Evolutionary conservation across 1,140 invertebrate genomes (phyloP).

Genomic region (Caenorhabditis latens): DNA sequence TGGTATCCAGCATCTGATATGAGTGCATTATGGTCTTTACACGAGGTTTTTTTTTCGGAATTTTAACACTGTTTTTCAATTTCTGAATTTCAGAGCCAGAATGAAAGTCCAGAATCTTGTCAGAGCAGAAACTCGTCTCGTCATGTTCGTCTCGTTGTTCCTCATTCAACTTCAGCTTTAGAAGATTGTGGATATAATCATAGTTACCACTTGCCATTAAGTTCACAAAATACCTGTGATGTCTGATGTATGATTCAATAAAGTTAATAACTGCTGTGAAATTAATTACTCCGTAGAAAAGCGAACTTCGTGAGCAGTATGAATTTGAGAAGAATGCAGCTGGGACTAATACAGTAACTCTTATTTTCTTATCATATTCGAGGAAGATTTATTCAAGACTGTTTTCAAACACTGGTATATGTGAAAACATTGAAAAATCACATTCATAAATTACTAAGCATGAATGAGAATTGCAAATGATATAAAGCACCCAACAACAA

Average conservation of each 20-base stretch:
- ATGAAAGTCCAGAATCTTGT: conserved; percentile 5
- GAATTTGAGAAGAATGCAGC: too few species aligned
- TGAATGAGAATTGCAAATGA: background rate
- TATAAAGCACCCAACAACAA: conserved; percentile 38
- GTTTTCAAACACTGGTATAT: background rate
- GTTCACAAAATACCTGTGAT: conserved; percentile 11
- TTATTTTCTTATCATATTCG: too few species aligned
- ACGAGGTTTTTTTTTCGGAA: background rate
- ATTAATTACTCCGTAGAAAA: too few species aligned
- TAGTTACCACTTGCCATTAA: background rate
- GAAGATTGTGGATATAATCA: background rate
- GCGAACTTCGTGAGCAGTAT: too few species aligned
- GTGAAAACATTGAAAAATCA: background rate
- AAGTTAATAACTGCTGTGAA: background rate
- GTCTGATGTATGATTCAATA: background rate
- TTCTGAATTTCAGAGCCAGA: background rate
- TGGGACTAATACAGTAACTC: too few species aligned
- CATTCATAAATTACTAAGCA: background rate
- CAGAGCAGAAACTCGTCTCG: conserved; percentile 27
- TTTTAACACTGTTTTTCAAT: background rate
- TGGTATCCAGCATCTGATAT: conserved; percentile 38
- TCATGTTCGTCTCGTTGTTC: conserved; percentile 2
- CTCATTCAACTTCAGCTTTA: background rate
- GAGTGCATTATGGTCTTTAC: conserved; percentile 20
- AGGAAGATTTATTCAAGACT: too few species aligned